Evolutionary conservation across 2,113 vertebrate species (phyloP).

Genomic region (Corythoichthys intestinalis): DNA sequence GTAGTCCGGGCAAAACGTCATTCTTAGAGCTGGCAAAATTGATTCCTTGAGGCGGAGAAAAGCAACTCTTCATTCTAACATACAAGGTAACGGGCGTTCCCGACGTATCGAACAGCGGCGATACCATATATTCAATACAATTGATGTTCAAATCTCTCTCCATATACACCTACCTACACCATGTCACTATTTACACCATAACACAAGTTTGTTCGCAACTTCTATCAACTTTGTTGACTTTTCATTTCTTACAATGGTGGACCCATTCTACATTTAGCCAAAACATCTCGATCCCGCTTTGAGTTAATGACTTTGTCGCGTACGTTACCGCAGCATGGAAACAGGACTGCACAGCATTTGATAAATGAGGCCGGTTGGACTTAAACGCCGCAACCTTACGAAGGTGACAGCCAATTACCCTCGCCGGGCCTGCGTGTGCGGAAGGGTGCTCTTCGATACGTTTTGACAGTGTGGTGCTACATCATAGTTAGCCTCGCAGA

Average conservation of each 20-base stretch:
- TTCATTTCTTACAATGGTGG: neutral
- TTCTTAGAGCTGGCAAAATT: too few relatives aligned
- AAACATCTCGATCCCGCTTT: slow-evolving; percentile 21
- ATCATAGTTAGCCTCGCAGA: slow-evolving; percentile 62
- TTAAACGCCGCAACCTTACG: slow-evolving; percentile 57
- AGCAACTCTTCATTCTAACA: too few relatives aligned
- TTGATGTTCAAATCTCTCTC: too few relatives aligned
- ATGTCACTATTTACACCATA: neutral
- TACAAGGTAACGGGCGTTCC: too few relatives aligned
- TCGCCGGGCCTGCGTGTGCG: slow-evolving; percentile 26
- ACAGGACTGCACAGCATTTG: slow-evolving; percentile 40
- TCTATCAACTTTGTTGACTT: neutral
- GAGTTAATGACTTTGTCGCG: slow-evolving; percentile 30
- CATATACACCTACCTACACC: too few relatives aligned
- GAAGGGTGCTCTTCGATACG: slow-evolving; percentile 39
- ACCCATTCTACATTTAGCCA: slow-evolving; percentile 2
- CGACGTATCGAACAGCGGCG: too few relatives aligned
- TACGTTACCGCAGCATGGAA: slow-evolving; percentile 29
- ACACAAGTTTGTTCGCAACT: neutral
- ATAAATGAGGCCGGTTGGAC: slow-evolving; percentile 60
- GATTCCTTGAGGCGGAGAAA: too few relatives aligned
- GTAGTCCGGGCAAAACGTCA: too few relatives aligned
- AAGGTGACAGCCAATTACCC: slow-evolving; percentile 62
- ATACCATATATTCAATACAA: too few relatives aligned
- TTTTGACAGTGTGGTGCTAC: slow-evolving; percentile 55